Evolutionary conservation across 2,888 invertebrate species (phyloP), one percentile per base, ranked within the genome.

Genomic region (Pegoplata infirma): DNA sequence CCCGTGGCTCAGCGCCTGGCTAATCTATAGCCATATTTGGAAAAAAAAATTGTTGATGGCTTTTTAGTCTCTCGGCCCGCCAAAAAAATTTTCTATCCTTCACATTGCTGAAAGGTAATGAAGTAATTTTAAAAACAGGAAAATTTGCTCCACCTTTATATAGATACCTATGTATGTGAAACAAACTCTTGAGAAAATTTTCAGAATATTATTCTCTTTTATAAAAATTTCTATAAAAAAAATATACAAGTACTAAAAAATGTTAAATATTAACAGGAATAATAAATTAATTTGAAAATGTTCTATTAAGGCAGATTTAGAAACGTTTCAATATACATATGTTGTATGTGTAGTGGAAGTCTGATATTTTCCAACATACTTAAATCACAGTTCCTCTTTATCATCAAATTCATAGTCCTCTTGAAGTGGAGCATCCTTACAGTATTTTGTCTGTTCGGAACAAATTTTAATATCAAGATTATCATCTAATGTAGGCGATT

Each of bases 381-480:
- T 5, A 59, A 51, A 84, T 89, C 85, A 90, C 82, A 90, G 82
- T 81, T 90, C 89, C 40, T 90, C 89, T 73, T 82, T 86, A 71
- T 85, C 82, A 80, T 87, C 86, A 59, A 88, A 85, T 61, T 89
- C 85, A 40, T 89, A 88, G 5, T 90, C 89, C 10, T 88, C 88
- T 61, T 89, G 87, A 1, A 87, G 80, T 36, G 87, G 84, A 25
- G 87, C 85, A 64, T 90, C 89, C 10, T 88, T 85, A 82, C 92
- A 93, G 67, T 91, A 89, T 25, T 90, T 88, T 0, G 92, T 88
- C 49, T 88, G 85, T 61, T 89, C 86, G 5, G 91, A 90, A 83
- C 93, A 93, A 76, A 93, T 90, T 84, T 90, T 89, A 28, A 90
- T 87, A 80, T 91, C 90, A 63, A 91, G 85, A 85, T 92, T 88